A percentile compares a stretch with the other conserved stretches of the same genome.
Evolutionary conservation across 2,113 vertebrate species (phyloP).

Genomic region (Nycticebus coucang): DNA sequence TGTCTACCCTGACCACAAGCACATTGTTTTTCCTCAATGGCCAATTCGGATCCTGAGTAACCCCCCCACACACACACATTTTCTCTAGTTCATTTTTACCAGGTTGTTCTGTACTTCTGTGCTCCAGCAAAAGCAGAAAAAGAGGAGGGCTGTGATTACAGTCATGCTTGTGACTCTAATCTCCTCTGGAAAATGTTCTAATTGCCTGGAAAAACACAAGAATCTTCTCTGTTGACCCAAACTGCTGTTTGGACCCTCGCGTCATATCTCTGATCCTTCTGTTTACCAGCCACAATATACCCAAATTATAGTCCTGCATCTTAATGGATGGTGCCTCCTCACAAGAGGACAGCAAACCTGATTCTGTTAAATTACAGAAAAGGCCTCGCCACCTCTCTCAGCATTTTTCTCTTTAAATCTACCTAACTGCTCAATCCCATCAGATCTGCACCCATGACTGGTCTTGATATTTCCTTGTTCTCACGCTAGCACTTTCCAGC

Average conservation of each 20-base stretch:
- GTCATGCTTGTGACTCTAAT: neutral
- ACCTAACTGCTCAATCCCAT: neutral
- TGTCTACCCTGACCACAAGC: neutral
- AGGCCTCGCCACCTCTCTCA: rapidly evolving
- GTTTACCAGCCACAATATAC: neutral
- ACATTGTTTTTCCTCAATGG: neutral
- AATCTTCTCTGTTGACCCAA: neutral
- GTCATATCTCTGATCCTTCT: neutral
- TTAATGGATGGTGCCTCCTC: neutral
- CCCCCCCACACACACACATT: neutral
- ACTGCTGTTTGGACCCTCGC: neutral
- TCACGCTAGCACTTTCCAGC: neutral
- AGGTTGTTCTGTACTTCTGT: neutral
- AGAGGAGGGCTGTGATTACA: neutral
- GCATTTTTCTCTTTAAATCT: neutral
- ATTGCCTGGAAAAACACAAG: neutral
- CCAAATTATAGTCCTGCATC: neutral
- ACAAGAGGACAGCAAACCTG: neutral
- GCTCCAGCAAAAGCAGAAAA: neutral
- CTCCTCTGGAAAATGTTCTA: neutral
- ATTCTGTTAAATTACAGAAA: neutral
- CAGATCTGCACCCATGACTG: rapidly evolving
- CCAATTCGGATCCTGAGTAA: neutral
- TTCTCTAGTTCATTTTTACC: neutral
- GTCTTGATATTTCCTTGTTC: neutral